Conservation (phyloP, 2,797 vertebrate species). For the Prunella strophiata region DNA sequence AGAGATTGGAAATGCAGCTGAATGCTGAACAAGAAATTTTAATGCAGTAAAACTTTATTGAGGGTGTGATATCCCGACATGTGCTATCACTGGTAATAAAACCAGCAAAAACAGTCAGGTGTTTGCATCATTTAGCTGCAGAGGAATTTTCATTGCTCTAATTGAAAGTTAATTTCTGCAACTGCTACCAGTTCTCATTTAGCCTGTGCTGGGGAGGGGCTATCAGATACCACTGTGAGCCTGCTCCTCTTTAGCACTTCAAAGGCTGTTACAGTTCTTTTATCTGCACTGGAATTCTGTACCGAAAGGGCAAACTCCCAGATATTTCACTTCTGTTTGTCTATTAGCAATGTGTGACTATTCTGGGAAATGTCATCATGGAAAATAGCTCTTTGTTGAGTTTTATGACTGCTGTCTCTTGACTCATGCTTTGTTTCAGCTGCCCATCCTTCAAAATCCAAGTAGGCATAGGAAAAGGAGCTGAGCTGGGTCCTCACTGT, state of each 20-base stretch:
- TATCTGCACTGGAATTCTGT: neutral
- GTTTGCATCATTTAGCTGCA: neutral
- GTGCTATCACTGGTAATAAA: neutral
- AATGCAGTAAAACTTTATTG: slow-evolving; percentile 34
- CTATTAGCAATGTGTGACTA: neutral
- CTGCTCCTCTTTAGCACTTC: neutral
- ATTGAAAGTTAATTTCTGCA: slow-evolving; percentile 17
- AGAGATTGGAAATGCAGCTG: neutral
- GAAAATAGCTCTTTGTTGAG: neutral
- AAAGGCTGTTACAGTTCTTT: slow-evolving; percentile 9
- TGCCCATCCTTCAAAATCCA: neutral
- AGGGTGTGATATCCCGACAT: neutral
- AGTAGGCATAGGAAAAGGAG: neutral
- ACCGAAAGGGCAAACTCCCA: neutral
- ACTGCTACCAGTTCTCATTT: neutral
- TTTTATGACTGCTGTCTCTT: neutral
- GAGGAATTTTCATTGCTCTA: slow-evolving; percentile 13
- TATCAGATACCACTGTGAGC: neutral
- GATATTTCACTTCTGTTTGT: neutral
- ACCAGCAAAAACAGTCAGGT: neutral
- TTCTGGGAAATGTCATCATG: neutral
- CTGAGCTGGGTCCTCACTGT: neutral
- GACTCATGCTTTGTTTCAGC: neutral
- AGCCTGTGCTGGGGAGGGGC: neutral
- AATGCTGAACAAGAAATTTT: neutral